Base-by-base conservation (phyloP, 1,140 invertebrate species). In the Pararge aegeria region DNA sequence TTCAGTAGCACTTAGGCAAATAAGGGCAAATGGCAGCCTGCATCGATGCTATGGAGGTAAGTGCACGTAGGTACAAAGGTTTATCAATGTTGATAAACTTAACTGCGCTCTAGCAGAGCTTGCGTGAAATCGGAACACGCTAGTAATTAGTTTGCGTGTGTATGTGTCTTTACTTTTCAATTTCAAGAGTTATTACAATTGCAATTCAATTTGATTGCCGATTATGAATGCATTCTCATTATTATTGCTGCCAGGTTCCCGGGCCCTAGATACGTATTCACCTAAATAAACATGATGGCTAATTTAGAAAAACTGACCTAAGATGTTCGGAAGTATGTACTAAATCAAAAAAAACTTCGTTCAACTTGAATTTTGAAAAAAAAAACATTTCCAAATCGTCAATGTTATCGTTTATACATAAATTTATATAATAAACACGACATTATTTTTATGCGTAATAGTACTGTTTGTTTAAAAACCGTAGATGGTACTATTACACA, bases 31-130 rank as follows among this genome's bases (percentile, higher is more conserved):
- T 44, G 53, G 62, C 73, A 73, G 76, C 79, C 81, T 77, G 82
- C 77, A 82, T 84, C 74, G 63, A 51, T 54, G 57, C n/a, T n/a
- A n/a, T 21, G 20, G 44, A 10, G 21, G 9, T 46, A 21, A n/a
- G 13, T 7, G 44, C 15, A 5, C 49, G 52, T 66, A 59, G 67
- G 57, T 66, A 34, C 27, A n/a, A n/a, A n/a, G 52, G 62, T 74
- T 82, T 79, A 84, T 81, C 79, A 64, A 69, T 79, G 76, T 82
- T 80, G 78, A 85, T 85, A 83, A 83, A 82, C 71, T 78, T 76
- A 74, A 77, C 76, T 66, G 63, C 74, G 48, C 48, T 55, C 42
- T 61, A 57, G 64, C 61, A 63, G 77, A 70, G 65, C 54, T 44
- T 49, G 62, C 73, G 67, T 80, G 71, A 78, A 78, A 81, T 83